Evolutionary conservation across 2,113 vertebrate genomes (phyloP).

Genomic region (Ictidomys tridecemlineatus): DNA sequence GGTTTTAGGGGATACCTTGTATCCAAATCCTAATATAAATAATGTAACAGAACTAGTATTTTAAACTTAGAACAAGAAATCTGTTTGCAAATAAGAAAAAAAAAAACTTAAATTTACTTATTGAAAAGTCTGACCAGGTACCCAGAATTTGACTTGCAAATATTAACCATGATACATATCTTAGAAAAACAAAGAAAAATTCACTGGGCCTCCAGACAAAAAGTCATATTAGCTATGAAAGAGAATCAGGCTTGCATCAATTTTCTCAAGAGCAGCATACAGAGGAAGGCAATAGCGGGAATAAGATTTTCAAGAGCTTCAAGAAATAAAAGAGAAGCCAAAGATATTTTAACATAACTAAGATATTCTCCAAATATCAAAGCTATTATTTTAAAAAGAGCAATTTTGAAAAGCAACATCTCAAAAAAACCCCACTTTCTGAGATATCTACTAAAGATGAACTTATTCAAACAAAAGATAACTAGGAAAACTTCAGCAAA

Average conservation of each 20-base stretch:
- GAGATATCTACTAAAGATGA: neutral
- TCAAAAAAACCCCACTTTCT: neutral
- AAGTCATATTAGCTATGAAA: neutral
- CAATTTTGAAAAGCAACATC: neutral
- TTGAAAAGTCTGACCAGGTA: neutral
- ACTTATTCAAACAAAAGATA: neutral
- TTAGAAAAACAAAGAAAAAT: neutral
- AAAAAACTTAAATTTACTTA: neutral
- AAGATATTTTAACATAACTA: neutral
- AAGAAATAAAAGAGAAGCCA: neutral
- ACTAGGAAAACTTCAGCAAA: neutral
- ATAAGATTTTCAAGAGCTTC: slow-evolving; percentile 1
- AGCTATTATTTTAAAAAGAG: too few relatives aligned
- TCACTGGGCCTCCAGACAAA: neutral
- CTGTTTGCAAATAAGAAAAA: slow-evolving; percentile 11
- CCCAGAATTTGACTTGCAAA: neutral
- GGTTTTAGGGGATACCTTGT: too few relatives aligned
- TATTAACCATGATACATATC: neutral
- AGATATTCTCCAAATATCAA: neutral
- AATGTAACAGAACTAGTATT: neutral
- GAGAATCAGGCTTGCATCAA: neutral
- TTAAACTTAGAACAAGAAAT: neutral
- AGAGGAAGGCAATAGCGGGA: neutral
- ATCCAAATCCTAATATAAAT: too few relatives aligned
- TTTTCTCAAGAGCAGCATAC: neutral